A percentile compares a stretch with the other conserved stretches of the same genome.
phyloP scores from a whole-genome alignment of 2,888 invertebrate species.

The Ditylenchus weischeri region DNA sequence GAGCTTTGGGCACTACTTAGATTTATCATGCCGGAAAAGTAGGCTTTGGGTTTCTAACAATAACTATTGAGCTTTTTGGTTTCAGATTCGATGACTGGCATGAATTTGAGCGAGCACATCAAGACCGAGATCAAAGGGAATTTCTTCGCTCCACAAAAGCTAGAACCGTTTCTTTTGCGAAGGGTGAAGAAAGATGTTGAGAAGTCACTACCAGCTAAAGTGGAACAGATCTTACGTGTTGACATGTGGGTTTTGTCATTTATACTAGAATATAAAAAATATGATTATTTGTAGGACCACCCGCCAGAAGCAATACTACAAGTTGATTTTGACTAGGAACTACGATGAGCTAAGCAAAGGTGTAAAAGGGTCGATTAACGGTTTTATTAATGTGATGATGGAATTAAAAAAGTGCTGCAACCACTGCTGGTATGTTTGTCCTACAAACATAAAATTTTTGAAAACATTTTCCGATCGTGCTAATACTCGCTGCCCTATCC shows the following conservation, averaged over 20 bases:
- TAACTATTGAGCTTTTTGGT: background rate
- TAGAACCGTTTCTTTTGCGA: slow-evolving; percentile 90
- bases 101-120: slow-evolving; percentile 81
- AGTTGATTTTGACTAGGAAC: slow-evolving; percentile 97
- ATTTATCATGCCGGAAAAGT: slow-evolving; percentile 96
- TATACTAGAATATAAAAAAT: background rate
- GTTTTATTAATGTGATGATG: slow-evolving; percentile 94
- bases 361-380: slow-evolving; percentile 69
- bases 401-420: slow-evolving; percentile 99
- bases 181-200: slow-evolving; percentile 96
- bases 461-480: too few relatives aligned
- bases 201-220: slow-evolving; percentile 65
- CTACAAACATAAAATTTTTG: background rate
- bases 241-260: slow-evolving; percentile 83
- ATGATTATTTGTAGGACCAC: slow-evolving; percentile 2
- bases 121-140: slow-evolving; percentile 88
- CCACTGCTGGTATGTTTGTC: slow-evolving; percentile 65
- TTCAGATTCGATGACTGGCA: slow-evolving; percentile 84
- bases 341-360: slow-evolving; percentile 92
- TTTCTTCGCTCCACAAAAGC: slow-evolving; percentile 88
- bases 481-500: too few relatives aligned
- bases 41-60: background rate
- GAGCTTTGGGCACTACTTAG: slow-evolving; percentile 95
- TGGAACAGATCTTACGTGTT: slow-evolving; percentile 96
- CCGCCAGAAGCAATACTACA: slow-evolving; percentile 76